Conservation (phyloP, 2,888 invertebrate species). For the Calameuta filiformis region DNA sequence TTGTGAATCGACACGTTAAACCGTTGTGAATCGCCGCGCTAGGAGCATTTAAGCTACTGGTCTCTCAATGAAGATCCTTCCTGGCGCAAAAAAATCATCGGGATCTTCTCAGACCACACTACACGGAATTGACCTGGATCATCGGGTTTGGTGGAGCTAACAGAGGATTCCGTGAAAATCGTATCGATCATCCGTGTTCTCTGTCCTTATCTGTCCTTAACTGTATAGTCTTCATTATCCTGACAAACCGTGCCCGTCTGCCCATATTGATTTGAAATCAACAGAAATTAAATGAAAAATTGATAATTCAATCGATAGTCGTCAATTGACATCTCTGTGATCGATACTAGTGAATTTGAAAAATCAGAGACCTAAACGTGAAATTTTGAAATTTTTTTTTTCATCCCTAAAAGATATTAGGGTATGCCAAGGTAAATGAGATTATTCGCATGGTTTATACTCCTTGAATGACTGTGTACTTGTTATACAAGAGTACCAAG, state of each 20-base stretch:
- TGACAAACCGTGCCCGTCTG: not conserved
- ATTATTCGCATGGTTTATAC: not conserved
- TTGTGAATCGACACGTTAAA: slow-evolving; percentile 6
- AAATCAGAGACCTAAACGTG: not conserved
- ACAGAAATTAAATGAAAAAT: not conserved
- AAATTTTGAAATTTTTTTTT: not conserved
- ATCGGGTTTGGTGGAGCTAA: not conserved
- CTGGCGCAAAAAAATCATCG: not conserved
- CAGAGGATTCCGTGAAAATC: not conserved
- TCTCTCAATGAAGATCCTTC: slow-evolving; percentile 2
- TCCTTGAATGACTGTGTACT: not conserved
- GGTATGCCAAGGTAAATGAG: too few relatives aligned
- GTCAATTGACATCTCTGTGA: not conserved
- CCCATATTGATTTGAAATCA: not conserved
- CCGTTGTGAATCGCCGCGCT: slow-evolving; percentile 3
- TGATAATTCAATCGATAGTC: not conserved
- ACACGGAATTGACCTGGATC: not conserved
- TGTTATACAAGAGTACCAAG: not conserved
- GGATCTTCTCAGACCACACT: not conserved
- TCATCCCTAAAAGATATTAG: not conserved
- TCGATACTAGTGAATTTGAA: not conserved
- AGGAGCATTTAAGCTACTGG: not conserved
- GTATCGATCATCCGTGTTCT: not conserved
- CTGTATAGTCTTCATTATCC: not conserved
- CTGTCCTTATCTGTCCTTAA: not conserved